Evolutionary conservation across 2,888 invertebrate genomes (phyloP), one percentile per base, ranked within the genome.

Genomic region (Leptogaster cylindrica): DNA sequence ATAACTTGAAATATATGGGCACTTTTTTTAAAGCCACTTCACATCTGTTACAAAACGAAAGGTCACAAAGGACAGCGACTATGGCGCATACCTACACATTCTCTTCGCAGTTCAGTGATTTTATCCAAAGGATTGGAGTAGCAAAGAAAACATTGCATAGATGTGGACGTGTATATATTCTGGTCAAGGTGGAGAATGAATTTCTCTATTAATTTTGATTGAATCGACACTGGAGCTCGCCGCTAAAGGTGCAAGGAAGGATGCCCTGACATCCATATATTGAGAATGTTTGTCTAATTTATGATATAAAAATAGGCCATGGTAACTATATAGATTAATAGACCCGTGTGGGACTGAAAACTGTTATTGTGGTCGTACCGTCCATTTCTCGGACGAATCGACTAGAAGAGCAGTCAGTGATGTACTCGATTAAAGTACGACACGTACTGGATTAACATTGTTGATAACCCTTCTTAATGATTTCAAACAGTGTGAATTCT

Each of bases 231-330:
- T 41, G 14, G 2, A 25, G 20, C 20, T 31, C 20, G 7, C 7
- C 2, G 31, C 18, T 0, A 31, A 18, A 16, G n/a, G 58, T 58
- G 58, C 39, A 39, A 23, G 58, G 41, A 41, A 14, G 55, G 25
- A 41, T 39, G 39, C 39, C 25, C 27, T 41, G 10, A 6, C 14
- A 41, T 8, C 23, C 58, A 58, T n/a, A 25, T 10, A 41, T n/a
- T 23, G 58, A 58, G 46, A 12, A 39, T 20, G 20, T 48, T 48
- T 65, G 65, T 50, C 65, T 58, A 41, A 65, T 58, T 65, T 65
- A 65, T 10, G 8, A 55, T 55, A 28, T 65, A 68, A 68, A 68
- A 65, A 65, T 65, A 58, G 46, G n/a, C 12, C 12, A n/a, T n/a
- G 23, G 20, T 12, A 25, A 14, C 52, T 25, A 65, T n/a, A n/a